These are phyloP conservation scores for Chelmon rostratus DNA, from an alignment of 2,797 vertebrate genomes.

Conservation along the genomic window DNA sequence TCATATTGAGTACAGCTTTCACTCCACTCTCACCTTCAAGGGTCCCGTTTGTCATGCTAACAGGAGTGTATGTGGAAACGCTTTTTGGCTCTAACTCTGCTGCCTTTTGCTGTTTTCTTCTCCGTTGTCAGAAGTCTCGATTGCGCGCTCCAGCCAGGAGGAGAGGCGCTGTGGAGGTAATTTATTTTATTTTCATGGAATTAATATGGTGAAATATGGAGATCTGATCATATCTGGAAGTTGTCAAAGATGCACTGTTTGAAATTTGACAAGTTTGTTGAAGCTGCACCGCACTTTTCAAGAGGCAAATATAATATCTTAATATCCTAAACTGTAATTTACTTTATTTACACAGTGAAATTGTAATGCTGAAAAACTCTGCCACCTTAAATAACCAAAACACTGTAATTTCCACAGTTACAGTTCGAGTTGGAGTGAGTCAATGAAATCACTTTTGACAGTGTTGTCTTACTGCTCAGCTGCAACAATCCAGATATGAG, in stretches of 20 bases:
- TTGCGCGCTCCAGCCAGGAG: conserved; percentile 94
- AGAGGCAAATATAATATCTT: conserved; percentile 3
- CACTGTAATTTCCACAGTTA: conserved; percentile 6
- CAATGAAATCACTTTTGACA: conserved; percentile 37
- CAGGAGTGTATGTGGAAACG: conserved; percentile 31
- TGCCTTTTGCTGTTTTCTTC: conserved; percentile 69
- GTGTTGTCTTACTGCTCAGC: conserved; percentile 9
- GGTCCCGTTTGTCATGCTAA: conserved; percentile 74
- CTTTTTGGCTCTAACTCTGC: conserved; percentile 59
- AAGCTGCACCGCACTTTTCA: not conserved
- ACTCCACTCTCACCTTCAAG: conserved; percentile 64
- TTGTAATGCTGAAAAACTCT: not conserved
- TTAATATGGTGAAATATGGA: conserved; percentile 16
- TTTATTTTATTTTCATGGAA: conserved; percentile 41
- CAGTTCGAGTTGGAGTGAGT: conserved; percentile 27
- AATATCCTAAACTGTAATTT: not conserved
- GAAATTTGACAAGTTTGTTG: not conserved
- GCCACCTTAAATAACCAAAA: not conserved
- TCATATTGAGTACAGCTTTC: conserved; percentile 69
- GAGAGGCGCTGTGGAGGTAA: conserved; percentile 95
- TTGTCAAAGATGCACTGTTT: not conserved
- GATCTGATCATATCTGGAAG: conserved; percentile 17
- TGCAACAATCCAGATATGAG: conserved; percentile 7
- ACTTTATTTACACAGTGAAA: not conserved
- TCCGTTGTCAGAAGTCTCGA: conserved; percentile 91